These are phyloP conservation scores for Heliconius ismenius DNA, from an alignment of 2,888 invertebrate species.

Conservation along the genomic window DNA sequence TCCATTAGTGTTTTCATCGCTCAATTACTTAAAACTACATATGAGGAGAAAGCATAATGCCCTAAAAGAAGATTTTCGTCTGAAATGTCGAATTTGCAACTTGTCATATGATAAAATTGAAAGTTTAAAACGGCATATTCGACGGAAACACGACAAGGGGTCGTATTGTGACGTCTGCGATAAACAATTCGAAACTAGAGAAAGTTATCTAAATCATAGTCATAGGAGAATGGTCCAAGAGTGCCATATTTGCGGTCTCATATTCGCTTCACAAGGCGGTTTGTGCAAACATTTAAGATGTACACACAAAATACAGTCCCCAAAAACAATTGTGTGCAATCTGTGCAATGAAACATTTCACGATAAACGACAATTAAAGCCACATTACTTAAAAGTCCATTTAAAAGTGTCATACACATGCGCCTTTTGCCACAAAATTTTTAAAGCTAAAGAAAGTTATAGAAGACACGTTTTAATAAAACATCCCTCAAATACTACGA, in stretches of 20 bases:
- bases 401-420: conserved; percentile 71
- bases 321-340: conserved; percentile 67
- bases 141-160: conserved; percentile 69
- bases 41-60: conserved; percentile 75
- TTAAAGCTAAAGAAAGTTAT: conserved; percentile 72
- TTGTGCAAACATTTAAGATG: conserved; percentile 69
- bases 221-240: conserved; percentile 66
- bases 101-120: conserved; percentile 76
- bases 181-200: conserved; percentile 66
- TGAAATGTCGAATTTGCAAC: conserved; percentile 72
- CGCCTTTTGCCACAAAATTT: conserved; percentile 63
- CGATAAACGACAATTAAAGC: conserved; percentile 67
- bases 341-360: conserved; percentile 71
- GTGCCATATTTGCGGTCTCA: conserved; percentile 68
- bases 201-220: conserved; percentile 65
- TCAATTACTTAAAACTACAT: conserved; percentile 69
- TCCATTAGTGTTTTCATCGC: conserved; percentile 67
- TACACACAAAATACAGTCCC: conserved; percentile 67
- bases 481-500: conserved; percentile 53
- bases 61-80: conserved; percentile 64
- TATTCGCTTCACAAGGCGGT: conserved; percentile 69
- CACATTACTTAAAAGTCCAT: conserved; percentile 70
- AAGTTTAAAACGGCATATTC: conserved; percentile 70
- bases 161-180: conserved; percentile 69
- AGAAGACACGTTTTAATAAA: conserved; percentile 67